Conservation (phyloP, 2,113 vertebrate genomes). For the Campylorhamphus procurvoides region DNA sequence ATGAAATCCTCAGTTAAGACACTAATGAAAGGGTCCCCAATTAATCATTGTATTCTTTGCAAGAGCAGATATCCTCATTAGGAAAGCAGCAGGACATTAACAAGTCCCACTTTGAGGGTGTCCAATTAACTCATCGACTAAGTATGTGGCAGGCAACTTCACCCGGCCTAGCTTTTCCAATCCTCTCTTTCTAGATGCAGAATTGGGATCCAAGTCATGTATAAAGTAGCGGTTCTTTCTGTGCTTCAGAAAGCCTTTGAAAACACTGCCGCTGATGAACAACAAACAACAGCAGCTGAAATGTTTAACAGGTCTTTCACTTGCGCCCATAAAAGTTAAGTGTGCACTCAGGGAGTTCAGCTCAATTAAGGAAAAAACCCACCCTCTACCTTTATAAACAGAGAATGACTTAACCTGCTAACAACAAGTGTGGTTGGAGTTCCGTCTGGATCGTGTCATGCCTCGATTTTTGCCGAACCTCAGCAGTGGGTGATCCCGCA, state of each 20-base stretch:
- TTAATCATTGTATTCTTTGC: slow-evolving; percentile 32
- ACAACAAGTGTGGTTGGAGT: background rate
- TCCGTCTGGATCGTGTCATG: background rate
- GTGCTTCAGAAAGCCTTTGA: background rate
- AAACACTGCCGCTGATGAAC: background rate
- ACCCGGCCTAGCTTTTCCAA: background rate
- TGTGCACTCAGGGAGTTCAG: background rate
- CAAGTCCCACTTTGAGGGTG: background rate
- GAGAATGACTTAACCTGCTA: slow-evolving; percentile 8
- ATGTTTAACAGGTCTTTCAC: background rate
- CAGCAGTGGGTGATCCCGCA: slow-evolving; percentile 11
- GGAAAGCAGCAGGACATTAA: slow-evolving; percentile 2
- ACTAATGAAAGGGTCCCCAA: slow-evolving; percentile 5
- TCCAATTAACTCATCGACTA: slow-evolving; percentile 47
- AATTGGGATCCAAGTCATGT: background rate
- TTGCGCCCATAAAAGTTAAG: background rate
- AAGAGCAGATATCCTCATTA: slow-evolving; percentile 46
- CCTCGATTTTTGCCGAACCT: background rate
- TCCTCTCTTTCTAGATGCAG: background rate
- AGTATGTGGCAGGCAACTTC: slow-evolving; percentile 4
- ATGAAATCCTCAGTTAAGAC: slow-evolving; percentile 35
- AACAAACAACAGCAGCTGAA: background rate
- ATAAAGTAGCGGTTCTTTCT: background rate
- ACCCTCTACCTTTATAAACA: slow-evolving; percentile 12
- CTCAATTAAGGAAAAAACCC: background rate